These are phyloP conservation scores for Scolopax mira DNA, from an alignment of 2,113 vertebrate genomes.

Conservation along the genomic window DNA sequence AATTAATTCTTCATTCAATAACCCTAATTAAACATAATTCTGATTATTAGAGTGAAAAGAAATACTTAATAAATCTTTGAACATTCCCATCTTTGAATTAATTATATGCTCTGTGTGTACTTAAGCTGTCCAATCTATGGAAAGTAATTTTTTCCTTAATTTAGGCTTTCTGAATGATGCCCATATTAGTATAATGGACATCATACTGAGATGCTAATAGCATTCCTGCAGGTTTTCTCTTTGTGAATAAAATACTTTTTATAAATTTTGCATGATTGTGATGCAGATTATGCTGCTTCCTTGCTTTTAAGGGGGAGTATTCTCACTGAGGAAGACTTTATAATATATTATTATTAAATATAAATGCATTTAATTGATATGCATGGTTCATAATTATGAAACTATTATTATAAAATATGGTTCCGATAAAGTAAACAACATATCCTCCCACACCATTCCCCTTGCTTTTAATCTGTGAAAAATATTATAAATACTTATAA, in stretches of 20 bases:
- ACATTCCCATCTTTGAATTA: slow-evolving; percentile 20
- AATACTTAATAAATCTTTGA: background rate
- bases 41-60: background rate
- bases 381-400: background rate
- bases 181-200: slow-evolving; percentile 48
- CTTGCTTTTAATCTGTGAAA: background rate
- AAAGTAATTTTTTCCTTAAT: slow-evolving; percentile 53
- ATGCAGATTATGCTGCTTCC: background rate
- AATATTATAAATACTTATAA: background rate
- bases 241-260: slow-evolving; percentile 18
- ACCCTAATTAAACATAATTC: background rate
- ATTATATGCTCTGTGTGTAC: slow-evolving; percentile 13
- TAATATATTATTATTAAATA: background rate
- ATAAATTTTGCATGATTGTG: background rate
- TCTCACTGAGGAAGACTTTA: background rate
- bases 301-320: background rate
- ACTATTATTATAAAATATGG: background rate
- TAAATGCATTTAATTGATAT: background rate
- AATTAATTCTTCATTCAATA: background rate
- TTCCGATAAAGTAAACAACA: background rate
- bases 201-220: slow-evolving; percentile 55
- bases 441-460: background rate
- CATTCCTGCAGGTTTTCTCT: background rate
- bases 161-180: slow-evolving; percentile 45
- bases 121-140: background rate